Evolutionary conservation across 2,113 vertebrate species (phyloP).

Genomic region (Aspiorhynchus laticeps): DNA sequence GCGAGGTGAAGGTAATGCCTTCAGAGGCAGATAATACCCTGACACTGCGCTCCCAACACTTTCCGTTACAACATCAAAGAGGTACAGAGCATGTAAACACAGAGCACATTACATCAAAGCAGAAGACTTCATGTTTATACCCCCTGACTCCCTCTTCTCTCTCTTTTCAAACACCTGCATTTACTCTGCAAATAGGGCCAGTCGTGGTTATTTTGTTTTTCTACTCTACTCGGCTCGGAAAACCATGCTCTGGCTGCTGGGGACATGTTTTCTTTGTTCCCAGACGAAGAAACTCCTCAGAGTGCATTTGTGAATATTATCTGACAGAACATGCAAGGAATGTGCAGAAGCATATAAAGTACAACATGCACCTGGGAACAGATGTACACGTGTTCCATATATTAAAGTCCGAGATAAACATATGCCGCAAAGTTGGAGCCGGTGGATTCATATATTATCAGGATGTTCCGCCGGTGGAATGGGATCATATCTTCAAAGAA

Average conservation of each 20-base stretch:
- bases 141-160: conserved; percentile 28
- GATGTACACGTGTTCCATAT: background rate
- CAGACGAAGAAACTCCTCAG: background rate
- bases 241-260: background rate
- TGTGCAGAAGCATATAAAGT: background rate
- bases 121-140: conserved; percentile 29
- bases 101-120: conserved; percentile 58
- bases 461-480: conserved; percentile 25
- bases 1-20: conserved; percentile 26
- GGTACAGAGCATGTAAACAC: conserved; percentile 50
- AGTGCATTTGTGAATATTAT: conserved; percentile 6
- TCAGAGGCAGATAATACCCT: conserved; percentile 36
- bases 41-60: conserved; percentile 41
- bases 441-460: conserved; percentile 32
- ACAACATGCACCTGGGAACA: background rate
- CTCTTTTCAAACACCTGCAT: conserved; percentile 28
- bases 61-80: conserved; percentile 59
- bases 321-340: background rate
- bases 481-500: conserved; percentile 41
- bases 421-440: conserved; percentile 23
- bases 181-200: conserved; percentile 31
- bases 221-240: background rate
- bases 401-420: conserved; percentile 13
- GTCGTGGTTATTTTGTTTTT: background rate
- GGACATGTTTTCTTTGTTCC: conserved; percentile 21